Evolutionary conservation across 2,888 invertebrate species (phyloP), one percentile per base, ranked within the genome.

Genomic region (Osedax frankpressi): DNA sequence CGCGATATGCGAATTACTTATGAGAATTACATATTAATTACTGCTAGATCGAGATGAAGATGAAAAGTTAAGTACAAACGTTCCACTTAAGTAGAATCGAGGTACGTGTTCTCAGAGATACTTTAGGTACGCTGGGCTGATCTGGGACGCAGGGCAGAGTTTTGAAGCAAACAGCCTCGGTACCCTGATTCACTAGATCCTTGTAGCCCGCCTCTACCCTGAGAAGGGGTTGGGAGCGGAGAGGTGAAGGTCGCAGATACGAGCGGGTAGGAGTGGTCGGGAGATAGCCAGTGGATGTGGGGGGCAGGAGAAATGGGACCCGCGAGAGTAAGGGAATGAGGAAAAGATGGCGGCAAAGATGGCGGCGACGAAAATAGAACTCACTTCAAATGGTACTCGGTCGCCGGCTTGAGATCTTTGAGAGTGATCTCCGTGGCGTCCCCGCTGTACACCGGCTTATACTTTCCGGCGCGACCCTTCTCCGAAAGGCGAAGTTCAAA

Each of bases 91-190:
- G 80, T 14, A 78, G 76, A 11, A 86, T 77, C 30, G 89, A 88
- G 80, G 89, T 89, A 84, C 91, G 90, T 77, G 89, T 88, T 80
- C 90, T 89, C 80, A 88, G 87, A 74, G 89, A 86, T 78, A 92
- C 85, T 84, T 91, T 91, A 70, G 91, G 91, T 73, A 89, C 84
- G 79, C 78, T 88, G 6, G 89, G 90, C 24, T 80, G 76, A 79
- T 91, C 92, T 27, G 93, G 93, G 80, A 91, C 90, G 81, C 92
- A 92, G 74, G 90, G 84, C 27, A 90, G 89, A 30, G 93, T 93
- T 77, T 88, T 88, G 86, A 93, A 92, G 78, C 89, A 89, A 75
- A 90, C 89, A 73, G 91, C 89, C 81, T 90, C 90, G 75, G 91
- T 91, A 11, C 90, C 89, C 60, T 89, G 88, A 71, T 92, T 92